A percentile compares a stretch with the other conserved stretches of the same genome.
Conservation (phyloP, 2,113 vertebrate species). For the Pachypanchax playfairii region DNA sequence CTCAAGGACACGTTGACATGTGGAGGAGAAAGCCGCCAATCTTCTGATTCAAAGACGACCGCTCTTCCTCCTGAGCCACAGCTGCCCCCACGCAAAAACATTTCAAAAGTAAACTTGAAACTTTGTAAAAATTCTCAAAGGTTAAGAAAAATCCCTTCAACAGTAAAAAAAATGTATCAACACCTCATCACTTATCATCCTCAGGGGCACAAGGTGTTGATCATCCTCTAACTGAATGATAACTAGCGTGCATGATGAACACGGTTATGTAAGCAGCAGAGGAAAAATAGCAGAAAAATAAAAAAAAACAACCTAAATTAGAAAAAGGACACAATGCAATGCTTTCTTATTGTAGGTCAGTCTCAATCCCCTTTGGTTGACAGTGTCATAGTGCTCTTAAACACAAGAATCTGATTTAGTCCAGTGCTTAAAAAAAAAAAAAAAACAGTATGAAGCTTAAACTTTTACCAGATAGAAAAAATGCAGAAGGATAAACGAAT, state of each 20-base stretch:
- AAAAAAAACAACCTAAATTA: neutral
- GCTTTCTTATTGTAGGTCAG: neutral
- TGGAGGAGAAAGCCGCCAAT: no score
- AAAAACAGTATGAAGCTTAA: neutral
- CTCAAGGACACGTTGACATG: no score
- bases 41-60: no score
- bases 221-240: neutral
- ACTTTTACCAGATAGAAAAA: neutral
- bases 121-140: no score
- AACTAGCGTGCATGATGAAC: constrained; percentile 15
- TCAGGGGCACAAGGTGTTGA: neutral
- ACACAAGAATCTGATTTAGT: neutral
- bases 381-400: neutral
- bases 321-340: neutral
- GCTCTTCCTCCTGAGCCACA: no score
- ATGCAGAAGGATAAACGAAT: no score
- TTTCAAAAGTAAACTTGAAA: no score
- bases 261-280: constrained; percentile 4
- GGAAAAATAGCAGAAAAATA: constrained; percentile 2
- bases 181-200: no score
- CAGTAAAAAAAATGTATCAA: no score
- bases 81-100: no score
- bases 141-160: no score
- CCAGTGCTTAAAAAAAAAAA: neutral
- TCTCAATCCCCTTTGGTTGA: neutral